Percentiles rank a stretch among this genome's conserved stretches.
These are phyloP conservation scores for Folsomia candida DNA, from an alignment of 2,888 invertebrate species.

Conservation along the genomic window DNA sequence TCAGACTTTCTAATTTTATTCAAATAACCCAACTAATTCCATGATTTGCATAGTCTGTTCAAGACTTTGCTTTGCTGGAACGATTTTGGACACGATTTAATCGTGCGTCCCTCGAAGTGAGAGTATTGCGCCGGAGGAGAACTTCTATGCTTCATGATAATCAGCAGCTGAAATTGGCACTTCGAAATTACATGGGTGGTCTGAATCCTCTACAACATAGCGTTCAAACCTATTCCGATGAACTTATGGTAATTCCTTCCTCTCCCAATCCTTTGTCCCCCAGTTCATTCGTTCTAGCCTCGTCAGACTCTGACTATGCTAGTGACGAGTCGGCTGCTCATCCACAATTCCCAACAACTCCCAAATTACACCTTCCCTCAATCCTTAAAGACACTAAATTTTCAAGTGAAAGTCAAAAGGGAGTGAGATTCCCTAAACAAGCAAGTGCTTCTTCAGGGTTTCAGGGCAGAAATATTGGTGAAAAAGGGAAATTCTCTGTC, in stretches of 20 bases:
- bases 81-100: slow-evolving; percentile 48
- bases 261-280: slow-evolving; percentile 22
- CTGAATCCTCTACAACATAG: slow-evolving; percentile 43
- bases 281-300: too few relatives aligned
- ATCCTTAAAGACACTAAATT: not conserved
- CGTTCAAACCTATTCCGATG: slow-evolving; percentile 23
- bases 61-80: slow-evolving; percentile 45
- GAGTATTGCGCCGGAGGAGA: slow-evolving; percentile 29
- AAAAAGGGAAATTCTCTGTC: too few relatives aligned
- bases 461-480: too few relatives aligned
- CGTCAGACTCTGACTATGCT: slow-evolving; percentile 4
- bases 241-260: slow-evolving; percentile 39
- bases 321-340: not conserved
- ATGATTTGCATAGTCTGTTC: slow-evolving; percentile 40
- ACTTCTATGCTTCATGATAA: slow-evolving; percentile 41
- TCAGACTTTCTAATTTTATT: too few relatives aligned
- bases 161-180: slow-evolving; percentile 36
- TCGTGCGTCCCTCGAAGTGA: slow-evolving; percentile 40
- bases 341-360: not conserved
- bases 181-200: slow-evolving; percentile 49
- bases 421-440: not conserved
- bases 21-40: too few relatives aligned
- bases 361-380: not conserved
- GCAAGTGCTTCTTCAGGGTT: not conserved
- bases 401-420: not conserved